These are phyloP conservation scores for Drosophila demipolita DNA, from an alignment of 2,888 invertebrate species.

Conservation along the genomic window DNA sequence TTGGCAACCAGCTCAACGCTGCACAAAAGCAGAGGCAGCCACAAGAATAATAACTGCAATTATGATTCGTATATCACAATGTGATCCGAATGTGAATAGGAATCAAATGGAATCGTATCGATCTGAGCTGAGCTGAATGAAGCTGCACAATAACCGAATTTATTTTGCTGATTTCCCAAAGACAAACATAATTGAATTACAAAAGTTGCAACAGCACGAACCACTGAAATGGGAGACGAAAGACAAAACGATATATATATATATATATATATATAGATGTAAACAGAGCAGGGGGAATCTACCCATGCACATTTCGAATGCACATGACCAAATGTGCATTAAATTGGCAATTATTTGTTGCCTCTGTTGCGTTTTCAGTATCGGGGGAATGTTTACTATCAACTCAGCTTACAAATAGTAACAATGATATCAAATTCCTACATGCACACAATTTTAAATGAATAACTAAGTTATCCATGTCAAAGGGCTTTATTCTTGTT, in stretches of 20 bases:
- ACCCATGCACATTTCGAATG: slow-evolving; percentile 7
- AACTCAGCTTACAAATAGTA: slow-evolving; percentile 6
- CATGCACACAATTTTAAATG: not conserved
- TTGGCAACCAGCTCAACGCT: slow-evolving; percentile 31
- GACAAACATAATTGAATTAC: slow-evolving; percentile 78
- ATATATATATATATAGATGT: slow-evolving; percentile 1
- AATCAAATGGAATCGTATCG: slow-evolving; percentile 24
- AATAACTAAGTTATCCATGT: slow-evolving; percentile 1
- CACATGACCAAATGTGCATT: slow-evolving; percentile 63
- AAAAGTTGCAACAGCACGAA: slow-evolving; percentile 39
- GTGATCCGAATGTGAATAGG: slow-evolving; percentile 39
- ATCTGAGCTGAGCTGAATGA: slow-evolving; percentile 19
- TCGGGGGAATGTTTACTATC: slow-evolving; percentile 2
- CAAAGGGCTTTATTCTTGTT: not conserved
- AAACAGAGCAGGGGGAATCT: not conserved
- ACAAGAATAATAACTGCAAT: slow-evolving; percentile 59
- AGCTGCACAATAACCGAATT: slow-evolving; percentile 65
- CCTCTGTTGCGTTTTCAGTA: slow-evolving; percentile 23
- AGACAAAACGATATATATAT: slow-evolving; percentile 17
- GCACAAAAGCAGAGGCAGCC: slow-evolving; percentile 8
- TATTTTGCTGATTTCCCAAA: slow-evolving; percentile 77
- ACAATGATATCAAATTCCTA: slow-evolving; percentile 6
- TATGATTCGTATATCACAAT: slow-evolving; percentile 58
- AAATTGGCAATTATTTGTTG: slow-evolving; percentile 76
- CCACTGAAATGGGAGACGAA: not conserved